phyloP scores from a whole-genome alignment of 2,797 vertebrate species.

The Gambusia yucatana region DNA sequence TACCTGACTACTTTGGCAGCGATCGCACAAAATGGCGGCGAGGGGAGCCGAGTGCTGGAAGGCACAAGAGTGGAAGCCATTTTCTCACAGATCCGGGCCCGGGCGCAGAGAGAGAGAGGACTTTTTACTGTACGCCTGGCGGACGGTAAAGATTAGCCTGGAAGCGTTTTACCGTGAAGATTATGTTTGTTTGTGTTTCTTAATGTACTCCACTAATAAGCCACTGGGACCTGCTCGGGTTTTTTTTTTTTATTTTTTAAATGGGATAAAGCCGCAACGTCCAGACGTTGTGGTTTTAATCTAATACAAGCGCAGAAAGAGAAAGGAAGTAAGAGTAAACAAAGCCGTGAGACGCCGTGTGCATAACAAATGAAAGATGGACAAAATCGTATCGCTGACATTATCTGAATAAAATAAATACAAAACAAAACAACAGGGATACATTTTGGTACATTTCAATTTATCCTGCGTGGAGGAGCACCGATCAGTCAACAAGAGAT shows the following conservation, averaged over 20 bases:
- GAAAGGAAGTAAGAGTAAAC: conserved; percentile 35
- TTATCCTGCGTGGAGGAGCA: conserved; percentile 17
- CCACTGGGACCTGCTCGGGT: conserved; percentile 47
- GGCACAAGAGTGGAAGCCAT: conserved; percentile 75
- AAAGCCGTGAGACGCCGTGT: conserved; percentile 5
- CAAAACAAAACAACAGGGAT: conserved; percentile 29
- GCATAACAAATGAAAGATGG: conserved; percentile 33
- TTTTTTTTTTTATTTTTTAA: conserved; percentile 23
- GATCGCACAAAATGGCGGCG: conserved; percentile 75
- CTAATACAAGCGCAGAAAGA: conserved; percentile 39
- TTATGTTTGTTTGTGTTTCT: conserved; percentile 32
- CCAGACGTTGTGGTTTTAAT: conserved; percentile 50
- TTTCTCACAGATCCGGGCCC: conserved; percentile 69
- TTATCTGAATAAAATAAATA: conserved; percentile 44
- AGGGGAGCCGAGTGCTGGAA: conserved; percentile 65
- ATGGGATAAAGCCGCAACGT: conserved; percentile 41
- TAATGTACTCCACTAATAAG: conserved; percentile 35
- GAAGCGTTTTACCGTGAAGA: conserved; percentile 37
- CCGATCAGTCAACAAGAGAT: not conserved
- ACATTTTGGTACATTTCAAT: not conserved
- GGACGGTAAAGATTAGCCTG: conserved; percentile 43
- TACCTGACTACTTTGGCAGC: conserved; percentile 78
- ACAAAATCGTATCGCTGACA: conserved; percentile 36
- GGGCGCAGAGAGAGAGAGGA: conserved; percentile 29
- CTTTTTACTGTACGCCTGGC: conserved; percentile 19